phyloP scores from a whole-genome alignment of 30 jellyfish, hydroid and myxozoan genomes.

The Nemopilema nomurai region DNA sequence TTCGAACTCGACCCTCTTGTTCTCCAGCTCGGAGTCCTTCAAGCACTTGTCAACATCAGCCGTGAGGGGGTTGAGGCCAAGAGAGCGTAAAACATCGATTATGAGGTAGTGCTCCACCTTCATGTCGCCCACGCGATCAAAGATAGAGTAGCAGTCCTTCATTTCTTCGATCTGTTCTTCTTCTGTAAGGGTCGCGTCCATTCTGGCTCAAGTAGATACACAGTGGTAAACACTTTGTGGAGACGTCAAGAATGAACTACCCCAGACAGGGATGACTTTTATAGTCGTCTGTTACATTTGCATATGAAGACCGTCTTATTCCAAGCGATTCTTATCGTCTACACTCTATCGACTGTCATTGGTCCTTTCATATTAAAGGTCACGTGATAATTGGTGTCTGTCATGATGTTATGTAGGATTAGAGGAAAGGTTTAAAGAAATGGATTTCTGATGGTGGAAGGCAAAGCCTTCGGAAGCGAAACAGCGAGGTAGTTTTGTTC shows the following conservation, averaged over 20 bases:
- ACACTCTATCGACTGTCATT: background rate
- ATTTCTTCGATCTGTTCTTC: conserved; percentile 88
- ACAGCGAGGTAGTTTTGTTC: too few relatives aligned
- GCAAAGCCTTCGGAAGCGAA: too few relatives aligned
- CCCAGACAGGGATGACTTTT: background rate
- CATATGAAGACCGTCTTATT: background rate
- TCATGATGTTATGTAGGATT: background rate
- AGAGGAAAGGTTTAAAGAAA: background rate
- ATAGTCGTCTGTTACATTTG: background rate
- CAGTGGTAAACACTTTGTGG: background rate
- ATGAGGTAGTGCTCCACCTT: conserved; percentile 68
- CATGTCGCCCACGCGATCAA: conserved; percentile 86
- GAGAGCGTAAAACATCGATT: conserved; percentile 84
- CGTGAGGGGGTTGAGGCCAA: conserved; percentile 84
- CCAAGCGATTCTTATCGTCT: background rate
- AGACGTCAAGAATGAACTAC: background rate
- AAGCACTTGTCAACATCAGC: conserved; percentile 74
- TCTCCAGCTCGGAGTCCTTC: conserved; percentile 77
- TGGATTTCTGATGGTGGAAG: too few relatives aligned
- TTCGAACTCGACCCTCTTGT: conserved; percentile 86
- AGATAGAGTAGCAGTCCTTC: conserved; percentile 83
- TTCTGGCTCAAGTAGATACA: background rate
- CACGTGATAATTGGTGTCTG: background rate
- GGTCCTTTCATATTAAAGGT: background rate
- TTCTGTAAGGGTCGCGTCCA: conserved; percentile 31